phyloP scores from a whole-genome alignment of 2,888 invertebrate species.

The Linnaemya vulpina region DNA sequence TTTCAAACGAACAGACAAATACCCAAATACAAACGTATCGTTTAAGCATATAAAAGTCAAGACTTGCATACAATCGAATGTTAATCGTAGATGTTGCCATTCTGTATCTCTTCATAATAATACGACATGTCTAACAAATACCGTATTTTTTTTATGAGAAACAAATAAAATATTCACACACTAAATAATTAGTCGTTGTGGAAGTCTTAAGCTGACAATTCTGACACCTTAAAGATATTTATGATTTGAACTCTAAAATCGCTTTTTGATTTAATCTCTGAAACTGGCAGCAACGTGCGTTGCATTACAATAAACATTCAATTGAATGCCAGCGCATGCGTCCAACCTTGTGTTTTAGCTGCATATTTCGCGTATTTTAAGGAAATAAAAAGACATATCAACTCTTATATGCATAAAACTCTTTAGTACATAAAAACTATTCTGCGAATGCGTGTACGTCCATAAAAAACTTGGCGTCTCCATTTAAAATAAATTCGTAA shows the following conservation, averaged over 20 bases:
- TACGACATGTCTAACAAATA: no score
- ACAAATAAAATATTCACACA: background rate
- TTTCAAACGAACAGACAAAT: no score
- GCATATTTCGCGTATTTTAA: background rate
- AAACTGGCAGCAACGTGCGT: background rate
- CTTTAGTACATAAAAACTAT: no score
- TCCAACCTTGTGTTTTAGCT: background rate
- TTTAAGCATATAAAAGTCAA: no score
- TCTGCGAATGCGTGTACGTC: no score
- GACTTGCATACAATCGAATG: no score
- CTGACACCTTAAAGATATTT: background rate
- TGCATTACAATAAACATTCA: conserved; percentile 1
- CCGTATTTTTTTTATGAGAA: background rate
- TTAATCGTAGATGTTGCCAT: no score
- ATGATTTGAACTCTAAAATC: background rate
- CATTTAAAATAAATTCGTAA: conserved; percentile 32
- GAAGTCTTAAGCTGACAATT: background rate
- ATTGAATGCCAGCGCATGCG: background rate
- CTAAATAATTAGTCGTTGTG: background rate
- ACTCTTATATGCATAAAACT: background rate
- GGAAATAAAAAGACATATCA: background rate
- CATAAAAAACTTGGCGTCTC: background rate
- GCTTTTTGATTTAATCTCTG: background rate
- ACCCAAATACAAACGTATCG: no score
- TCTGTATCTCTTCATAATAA: no score